Evolutionary conservation across 2,888 invertebrate species (phyloP).

Genomic region (Caenorhabditis zanzibari): DNA sequence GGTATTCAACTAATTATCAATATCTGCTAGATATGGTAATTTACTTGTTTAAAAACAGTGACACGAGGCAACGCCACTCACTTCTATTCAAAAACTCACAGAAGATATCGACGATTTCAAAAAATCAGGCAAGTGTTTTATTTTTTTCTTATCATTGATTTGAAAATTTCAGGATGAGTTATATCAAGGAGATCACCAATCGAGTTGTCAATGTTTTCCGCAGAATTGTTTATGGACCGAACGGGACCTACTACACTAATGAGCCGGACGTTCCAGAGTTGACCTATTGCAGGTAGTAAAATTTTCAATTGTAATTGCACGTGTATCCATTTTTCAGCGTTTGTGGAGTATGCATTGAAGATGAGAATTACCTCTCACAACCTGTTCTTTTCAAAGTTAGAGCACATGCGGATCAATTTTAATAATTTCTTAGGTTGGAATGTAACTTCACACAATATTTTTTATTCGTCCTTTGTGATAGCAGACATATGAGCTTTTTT

Average conservation of each 20-base stretch:
- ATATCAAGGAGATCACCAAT: background rate
- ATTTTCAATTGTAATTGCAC: too few species aligned
- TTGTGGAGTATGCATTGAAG: too few species aligned
- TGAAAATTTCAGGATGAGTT: background rate
- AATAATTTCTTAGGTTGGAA: too few species aligned
- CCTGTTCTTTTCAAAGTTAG: too few species aligned
- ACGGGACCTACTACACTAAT: background rate
- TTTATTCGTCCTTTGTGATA: too few species aligned
- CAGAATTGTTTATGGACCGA: background rate
- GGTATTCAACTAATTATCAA: background rate
- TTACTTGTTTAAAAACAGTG: too few species aligned
- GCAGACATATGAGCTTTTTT: too few species aligned
- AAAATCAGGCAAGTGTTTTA: background rate
- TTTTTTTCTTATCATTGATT: background rate
- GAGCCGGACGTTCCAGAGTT: background rate
- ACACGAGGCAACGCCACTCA: too few species aligned
- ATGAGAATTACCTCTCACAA: too few species aligned
- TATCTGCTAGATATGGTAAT: background rate
- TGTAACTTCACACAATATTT: too few species aligned
- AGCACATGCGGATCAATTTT: too few species aligned
- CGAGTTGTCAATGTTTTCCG: background rate
- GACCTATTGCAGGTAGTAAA: background rate
- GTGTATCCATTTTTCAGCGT: too few species aligned
- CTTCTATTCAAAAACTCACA: background rate
- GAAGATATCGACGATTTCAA: background rate